Base-by-base conservation (phyloP, 2,797 vertebrate genomes). In the Sebastes kiyomatsui region DNA sequence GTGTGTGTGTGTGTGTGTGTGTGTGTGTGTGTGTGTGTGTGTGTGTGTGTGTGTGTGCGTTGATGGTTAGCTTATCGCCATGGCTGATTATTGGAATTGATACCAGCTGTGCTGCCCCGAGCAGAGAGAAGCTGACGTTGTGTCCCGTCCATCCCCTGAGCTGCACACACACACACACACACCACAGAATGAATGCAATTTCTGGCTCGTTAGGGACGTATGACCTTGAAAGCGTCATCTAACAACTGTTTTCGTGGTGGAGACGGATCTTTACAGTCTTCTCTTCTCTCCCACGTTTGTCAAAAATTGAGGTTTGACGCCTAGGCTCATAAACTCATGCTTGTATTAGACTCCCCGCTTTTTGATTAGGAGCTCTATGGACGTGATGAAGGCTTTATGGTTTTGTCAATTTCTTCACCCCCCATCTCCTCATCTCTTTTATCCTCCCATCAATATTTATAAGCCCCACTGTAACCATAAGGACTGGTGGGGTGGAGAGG, bases 71-170 rank as follows among this genome's bases (percentile, higher is more conserved):
- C 88, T 90, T 90, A 92, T 92, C 80, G 67, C 82, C 78, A 58
- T 61, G 81, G 81, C 82, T 94, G 92, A 93, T 93, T 90, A 92
- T 91, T 88, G 73, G 85, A 85, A 81, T 80, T 90, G 87, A 90
- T 90, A 90, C 88, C 94, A 94, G 91, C 86, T 92, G 91, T 88
- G 88, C 75, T 30, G 72, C 84, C 71, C 72, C 1, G 27, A 80
- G 83, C 83, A 52, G 87, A 80, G 81, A 87, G 72, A 46, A 87
- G 77, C 76, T 83, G 73, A 81, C 35, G n/a, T 35, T 62, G 75
- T 75, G 67, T 84, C 79, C 75, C 55, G 6, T 82, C 75, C 67
- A 49, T 72, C 81, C 81, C 77, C 68, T 35, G 72, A 87, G 83
- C 80, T 77, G 68, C 82, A 64, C 42, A 38, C 25, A 46, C 11